A percentile compares a stretch with the other conserved stretches of the same genome.
Evolutionary conservation across 1,140 invertebrate genomes (phyloP).

Genomic region (Marisa cornuarietis): DNA sequence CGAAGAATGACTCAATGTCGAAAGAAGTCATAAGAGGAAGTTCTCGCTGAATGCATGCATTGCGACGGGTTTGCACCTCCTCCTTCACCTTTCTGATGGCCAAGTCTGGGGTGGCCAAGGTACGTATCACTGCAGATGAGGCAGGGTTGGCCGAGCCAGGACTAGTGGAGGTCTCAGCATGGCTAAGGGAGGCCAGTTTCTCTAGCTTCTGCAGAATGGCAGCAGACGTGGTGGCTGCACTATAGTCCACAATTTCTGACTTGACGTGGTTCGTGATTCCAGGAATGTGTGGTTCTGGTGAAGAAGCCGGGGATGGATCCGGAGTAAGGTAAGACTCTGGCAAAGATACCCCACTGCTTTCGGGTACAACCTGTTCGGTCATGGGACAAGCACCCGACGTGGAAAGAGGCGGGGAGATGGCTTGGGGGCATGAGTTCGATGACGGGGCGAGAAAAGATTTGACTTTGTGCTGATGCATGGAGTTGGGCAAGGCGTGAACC

Average conservation of each 20-base stretch:
- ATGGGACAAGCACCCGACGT: not conserved
- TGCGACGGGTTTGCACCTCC: not conserved
- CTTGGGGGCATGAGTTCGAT: constrained; percentile 3
- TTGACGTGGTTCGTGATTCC: constrained; percentile 28
- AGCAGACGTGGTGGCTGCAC: constrained; percentile 22
- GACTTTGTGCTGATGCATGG: constrained; percentile 3
- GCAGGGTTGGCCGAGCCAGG: constrained; percentile 8
- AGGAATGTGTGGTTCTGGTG: constrained; percentile 46
- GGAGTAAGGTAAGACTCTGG: constrained; percentile 59
- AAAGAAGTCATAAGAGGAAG: constrained; percentile 55
- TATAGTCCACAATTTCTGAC: not conserved
- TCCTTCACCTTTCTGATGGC: constrained; percentile 1
- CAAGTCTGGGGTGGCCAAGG: not conserved
- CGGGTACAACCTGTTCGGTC: constrained; percentile 56
- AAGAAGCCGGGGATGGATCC: constrained; percentile 56
- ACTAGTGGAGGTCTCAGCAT: constrained; percentile 32
- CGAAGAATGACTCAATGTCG: constrained; percentile 58
- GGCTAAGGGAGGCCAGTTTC: constrained; percentile 37
- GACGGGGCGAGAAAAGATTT: not conserved
- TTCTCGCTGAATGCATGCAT: constrained; percentile 32
- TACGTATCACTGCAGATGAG: not conserved
- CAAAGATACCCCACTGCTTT: constrained; percentile 36
- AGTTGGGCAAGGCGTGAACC: constrained; percentile 5
- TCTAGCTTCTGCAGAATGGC: constrained; percentile 31
- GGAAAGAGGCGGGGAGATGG: constrained; percentile 3